Percentiles rank a stretch among this genome's conserved stretches.
These are phyloP conservation scores for Timema podura DNA, from an alignment of 2,888 invertebrate species.

Conservation along the genomic window DNA sequence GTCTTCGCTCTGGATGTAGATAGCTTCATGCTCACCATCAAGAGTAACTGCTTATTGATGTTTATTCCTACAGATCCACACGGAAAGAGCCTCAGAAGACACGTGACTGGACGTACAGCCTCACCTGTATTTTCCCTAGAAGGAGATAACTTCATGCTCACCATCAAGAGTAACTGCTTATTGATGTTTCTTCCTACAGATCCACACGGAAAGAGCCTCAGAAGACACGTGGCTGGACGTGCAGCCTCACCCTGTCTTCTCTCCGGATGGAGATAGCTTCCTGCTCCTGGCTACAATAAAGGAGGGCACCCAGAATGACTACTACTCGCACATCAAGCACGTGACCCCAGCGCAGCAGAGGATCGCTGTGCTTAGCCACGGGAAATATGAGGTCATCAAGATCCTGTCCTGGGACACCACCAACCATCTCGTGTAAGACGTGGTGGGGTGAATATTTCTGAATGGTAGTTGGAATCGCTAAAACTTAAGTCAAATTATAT, in stretches of 20 bases:
- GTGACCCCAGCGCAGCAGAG: conserved; percentile 70
- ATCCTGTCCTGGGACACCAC: conserved; percentile 82
- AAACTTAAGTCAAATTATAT: background rate
- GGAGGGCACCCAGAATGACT: conserved; percentile 78
- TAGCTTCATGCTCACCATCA: conserved; percentile 74
- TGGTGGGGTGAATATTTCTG: background rate
- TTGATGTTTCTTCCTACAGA: conserved; percentile 47
- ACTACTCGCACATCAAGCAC: conserved; percentile 85
- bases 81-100: conserved; percentile 77
- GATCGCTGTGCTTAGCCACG: conserved; percentile 81
- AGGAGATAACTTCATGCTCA: conserved; percentile 76
- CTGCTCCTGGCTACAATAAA: conserved; percentile 76
- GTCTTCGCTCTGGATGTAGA: conserved; percentile 80
- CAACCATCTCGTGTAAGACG: conserved; percentile 71
- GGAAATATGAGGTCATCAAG: conserved; percentile 72
- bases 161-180: no score
- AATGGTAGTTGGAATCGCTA: background rate
- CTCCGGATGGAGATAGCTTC: conserved; percentile 79
- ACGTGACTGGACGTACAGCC: conserved; percentile 84
- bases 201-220: conserved; percentile 76
- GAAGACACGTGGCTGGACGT: conserved; percentile 84
- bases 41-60: no score
- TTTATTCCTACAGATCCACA: conserved; percentile 63
- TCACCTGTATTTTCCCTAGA: conserved; percentile 77
- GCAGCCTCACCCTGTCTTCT: conserved; percentile 78